Conservation (phyloP, 2,113 vertebrate genomes). For the Megaceryle maxima region DNA sequence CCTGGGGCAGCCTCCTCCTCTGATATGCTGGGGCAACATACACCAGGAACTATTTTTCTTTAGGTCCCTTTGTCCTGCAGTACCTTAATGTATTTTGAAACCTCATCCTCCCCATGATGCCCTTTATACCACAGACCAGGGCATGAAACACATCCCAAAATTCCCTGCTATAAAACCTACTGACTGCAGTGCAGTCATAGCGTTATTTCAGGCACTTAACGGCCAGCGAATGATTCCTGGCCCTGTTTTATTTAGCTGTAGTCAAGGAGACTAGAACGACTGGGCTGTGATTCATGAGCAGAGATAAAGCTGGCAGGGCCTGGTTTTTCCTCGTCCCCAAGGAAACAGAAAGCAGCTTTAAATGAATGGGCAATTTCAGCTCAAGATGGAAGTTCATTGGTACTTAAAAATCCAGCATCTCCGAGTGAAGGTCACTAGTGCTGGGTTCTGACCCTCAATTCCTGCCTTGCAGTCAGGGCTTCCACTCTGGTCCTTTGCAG, state of each 20-base stretch:
- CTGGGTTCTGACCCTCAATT: background rate
- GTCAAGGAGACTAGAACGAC: conserved; percentile 50
- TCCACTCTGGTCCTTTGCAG: background rate
- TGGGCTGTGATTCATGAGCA: conserved; percentile 10
- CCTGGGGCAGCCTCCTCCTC: background rate
- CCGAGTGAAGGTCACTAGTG: background rate
- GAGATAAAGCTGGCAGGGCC: conserved; percentile 49
- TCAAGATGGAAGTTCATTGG: background rate
- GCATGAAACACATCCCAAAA: background rate
- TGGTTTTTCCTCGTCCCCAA: background rate
- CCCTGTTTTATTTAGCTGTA: conserved; percentile 63
- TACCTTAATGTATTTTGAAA: rapidly evolving
- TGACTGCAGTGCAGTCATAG: background rate
- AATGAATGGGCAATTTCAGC: conserved; percentile 46
- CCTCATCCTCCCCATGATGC: background rate
- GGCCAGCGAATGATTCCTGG: background rate
- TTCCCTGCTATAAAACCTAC: background rate
- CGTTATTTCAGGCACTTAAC: background rate
- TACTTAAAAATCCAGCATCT: rapidly evolving
- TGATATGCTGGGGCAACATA: background rate
- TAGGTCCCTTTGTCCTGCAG: background rate
- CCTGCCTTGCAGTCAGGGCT: background rate
- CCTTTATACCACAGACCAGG: background rate
- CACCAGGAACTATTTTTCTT: rapidly evolving
- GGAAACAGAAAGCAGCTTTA: conserved; percentile 30